Percentiles rank a stretch among this genome's conserved stretches.
Conservation (phyloP, 2,113 vertebrate species). For the Tor tambroides region DNA sequence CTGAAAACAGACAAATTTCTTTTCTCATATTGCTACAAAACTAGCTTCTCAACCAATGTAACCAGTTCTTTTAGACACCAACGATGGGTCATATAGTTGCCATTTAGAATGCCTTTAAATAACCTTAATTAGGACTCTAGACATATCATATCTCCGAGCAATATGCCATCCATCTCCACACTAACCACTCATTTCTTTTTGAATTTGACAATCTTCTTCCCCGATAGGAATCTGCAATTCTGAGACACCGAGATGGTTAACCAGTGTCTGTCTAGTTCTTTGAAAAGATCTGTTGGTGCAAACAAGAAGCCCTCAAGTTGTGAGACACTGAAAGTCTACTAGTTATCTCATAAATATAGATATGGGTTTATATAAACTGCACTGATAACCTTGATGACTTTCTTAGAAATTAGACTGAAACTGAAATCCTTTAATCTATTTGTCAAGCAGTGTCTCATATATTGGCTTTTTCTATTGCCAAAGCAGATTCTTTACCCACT, state of each 20-base stretch:
- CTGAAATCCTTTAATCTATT: neutral
- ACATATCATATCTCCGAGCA: neutral
- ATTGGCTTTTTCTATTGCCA: conserved; percentile 1
- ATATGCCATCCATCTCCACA: neutral
- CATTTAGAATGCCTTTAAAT: neutral
- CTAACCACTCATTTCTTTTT: conserved; percentile 2
- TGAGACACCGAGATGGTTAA: conserved; percentile 17
- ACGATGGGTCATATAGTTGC: neutral
- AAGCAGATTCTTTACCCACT: conserved; percentile 20
- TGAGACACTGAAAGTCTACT: neutral
- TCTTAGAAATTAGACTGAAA: neutral
- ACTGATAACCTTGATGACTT: neutral
- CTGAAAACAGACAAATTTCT: neutral
- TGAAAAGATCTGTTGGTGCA: conserved; percentile 25
- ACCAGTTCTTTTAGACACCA: neutral
- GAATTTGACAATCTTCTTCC: neutral
- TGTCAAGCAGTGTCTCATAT: neutral
- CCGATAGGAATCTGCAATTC: neutral
- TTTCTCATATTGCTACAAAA: neutral
- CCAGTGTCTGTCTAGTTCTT: conserved; percentile 10
- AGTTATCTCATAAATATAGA: neutral
- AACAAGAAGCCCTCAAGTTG: neutral
- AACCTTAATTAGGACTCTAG: neutral
- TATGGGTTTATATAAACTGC: neutral
- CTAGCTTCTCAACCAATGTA: neutral